Evolutionary conservation across 2,888 invertebrate genomes (phyloP).

Genomic region (Caenorhabditis japonica): DNA sequence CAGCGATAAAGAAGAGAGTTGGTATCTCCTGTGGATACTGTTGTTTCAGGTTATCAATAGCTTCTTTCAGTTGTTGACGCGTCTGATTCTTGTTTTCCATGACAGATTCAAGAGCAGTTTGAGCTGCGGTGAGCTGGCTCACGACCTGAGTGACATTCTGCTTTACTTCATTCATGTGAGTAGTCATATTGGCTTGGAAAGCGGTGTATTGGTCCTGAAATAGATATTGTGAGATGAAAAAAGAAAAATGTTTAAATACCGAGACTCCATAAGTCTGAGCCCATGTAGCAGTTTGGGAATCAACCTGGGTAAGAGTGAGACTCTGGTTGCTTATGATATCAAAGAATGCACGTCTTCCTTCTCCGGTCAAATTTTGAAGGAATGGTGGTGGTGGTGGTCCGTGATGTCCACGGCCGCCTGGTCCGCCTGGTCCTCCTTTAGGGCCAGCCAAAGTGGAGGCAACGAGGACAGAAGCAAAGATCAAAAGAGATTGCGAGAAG

Average conservation of each 20-base stretch:
- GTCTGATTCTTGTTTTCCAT: conserved; percentile 51
- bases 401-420: conserved; percentile 17
- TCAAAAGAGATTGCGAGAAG: conserved; percentile 9
- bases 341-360: conserved; percentile 49
- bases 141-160: conserved; percentile 55
- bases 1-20: conserved; percentile 44
- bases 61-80: conserved; percentile 31
- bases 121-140: conserved; percentile 44
- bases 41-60: conserved; percentile 38
- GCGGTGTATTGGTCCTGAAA: conserved; percentile 49
- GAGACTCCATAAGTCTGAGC: conserved; percentile 56
- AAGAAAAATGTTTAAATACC: too few relatives aligned
- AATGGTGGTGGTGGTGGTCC: conserved; percentile 56
- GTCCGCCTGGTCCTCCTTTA: conserved; percentile 21
- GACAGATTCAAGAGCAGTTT: conserved; percentile 36
- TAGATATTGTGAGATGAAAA: not conserved
- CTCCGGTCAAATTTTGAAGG: conserved; percentile 53
- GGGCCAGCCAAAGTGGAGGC: conserved; percentile 10
- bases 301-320: conserved; percentile 51
- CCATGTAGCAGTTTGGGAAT: conserved; percentile 47
- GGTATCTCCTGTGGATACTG: conserved; percentile 45
- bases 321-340: conserved; percentile 53
- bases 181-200: conserved; percentile 51
- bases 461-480: conserved; percentile 13
- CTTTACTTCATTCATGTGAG: conserved; percentile 30